phyloP scores from a whole-genome alignment of 2,113 vertebrate species.

The Ptyas mucosa region DNA sequence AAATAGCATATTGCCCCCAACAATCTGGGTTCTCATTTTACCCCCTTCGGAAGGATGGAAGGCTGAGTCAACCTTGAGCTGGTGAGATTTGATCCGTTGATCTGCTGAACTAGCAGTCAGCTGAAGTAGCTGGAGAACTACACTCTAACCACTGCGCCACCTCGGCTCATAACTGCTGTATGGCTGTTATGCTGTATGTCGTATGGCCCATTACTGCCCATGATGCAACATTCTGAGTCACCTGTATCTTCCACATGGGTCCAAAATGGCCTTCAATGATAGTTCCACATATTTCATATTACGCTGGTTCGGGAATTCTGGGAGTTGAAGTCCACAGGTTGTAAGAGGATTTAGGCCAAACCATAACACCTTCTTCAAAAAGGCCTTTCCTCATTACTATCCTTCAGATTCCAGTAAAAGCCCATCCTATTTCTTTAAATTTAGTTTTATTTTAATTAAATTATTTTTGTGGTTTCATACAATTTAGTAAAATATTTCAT shows the following conservation, averaged over 20 bases:
- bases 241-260: neutral
- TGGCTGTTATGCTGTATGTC: no score
- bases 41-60: no score
- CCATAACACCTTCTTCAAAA: neutral
- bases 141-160: no score
- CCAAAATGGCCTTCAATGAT: neutral
- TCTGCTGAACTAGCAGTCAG: no score
- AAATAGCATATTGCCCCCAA: no score
- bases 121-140: no score
- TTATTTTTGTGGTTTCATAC: neutral
- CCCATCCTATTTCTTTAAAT: neutral
- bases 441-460: neutral
- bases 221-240: neutral
- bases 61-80: no score
- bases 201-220: neutral
- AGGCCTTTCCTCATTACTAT: neutral
- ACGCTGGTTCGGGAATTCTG: no score
- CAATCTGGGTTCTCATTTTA: no score
- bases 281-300: neutral
- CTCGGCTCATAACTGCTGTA: no score
- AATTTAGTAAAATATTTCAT: neutral
- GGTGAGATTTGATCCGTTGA: no score
- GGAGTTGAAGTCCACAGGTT: no score
- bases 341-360: neutral
- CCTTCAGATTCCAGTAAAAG: neutral